Conservation (phyloP, 30 jellyfish, hydroid and myxozoan species). For the Chrysaora quinquecirrha region DNA sequence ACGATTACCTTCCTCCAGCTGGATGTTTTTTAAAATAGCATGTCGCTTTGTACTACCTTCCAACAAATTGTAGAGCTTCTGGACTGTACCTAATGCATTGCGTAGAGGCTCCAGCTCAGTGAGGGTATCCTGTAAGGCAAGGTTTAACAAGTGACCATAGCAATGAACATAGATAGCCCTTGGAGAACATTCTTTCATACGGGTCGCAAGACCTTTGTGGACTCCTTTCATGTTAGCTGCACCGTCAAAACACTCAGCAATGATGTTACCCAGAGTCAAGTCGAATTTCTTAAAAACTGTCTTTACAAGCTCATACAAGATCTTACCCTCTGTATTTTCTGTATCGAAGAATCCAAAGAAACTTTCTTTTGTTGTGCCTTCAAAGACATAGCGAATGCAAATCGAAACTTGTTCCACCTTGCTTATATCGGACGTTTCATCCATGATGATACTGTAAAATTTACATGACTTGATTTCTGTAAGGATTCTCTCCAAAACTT, state of each 20-base stretch:
- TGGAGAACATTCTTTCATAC: constrained; percentile 42
- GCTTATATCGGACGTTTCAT: constrained; percentile 52
- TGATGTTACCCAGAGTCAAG: constrained; percentile 32
- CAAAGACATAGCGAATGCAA: constrained; percentile 24
- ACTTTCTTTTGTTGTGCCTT: constrained; percentile 22
- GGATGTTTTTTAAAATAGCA: constrained; percentile 22
- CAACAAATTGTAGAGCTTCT: constrained; percentile 22
- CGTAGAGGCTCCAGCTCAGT: constrained; percentile 32
- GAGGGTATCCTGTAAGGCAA: constrained; percentile 3
- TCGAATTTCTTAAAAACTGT: constrained; percentile 23
- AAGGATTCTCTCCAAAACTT: constrained; percentile 26
- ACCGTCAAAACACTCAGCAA: constrained; percentile 59
- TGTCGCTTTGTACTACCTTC: constrained; percentile 57
- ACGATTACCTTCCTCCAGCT: constrained; percentile 27
- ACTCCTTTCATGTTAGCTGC: constrained; percentile 25
- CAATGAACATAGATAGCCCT: constrained; percentile 34
- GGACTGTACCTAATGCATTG: constrained; percentile 46
- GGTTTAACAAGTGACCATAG: constrained; percentile 27
- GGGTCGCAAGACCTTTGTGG: constrained; percentile 33
- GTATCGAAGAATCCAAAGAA: constrained; percentile 31
- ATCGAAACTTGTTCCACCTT: constrained; percentile 31
- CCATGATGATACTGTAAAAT: constrained; percentile 33
- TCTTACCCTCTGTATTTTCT: constrained; percentile 10
- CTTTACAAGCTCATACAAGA: constrained; percentile 56
- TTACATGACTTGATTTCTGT: constrained; percentile 13